phyloP scores from a whole-genome alignment of 1,140 invertebrate species.

The Delia radicum region DNA sequence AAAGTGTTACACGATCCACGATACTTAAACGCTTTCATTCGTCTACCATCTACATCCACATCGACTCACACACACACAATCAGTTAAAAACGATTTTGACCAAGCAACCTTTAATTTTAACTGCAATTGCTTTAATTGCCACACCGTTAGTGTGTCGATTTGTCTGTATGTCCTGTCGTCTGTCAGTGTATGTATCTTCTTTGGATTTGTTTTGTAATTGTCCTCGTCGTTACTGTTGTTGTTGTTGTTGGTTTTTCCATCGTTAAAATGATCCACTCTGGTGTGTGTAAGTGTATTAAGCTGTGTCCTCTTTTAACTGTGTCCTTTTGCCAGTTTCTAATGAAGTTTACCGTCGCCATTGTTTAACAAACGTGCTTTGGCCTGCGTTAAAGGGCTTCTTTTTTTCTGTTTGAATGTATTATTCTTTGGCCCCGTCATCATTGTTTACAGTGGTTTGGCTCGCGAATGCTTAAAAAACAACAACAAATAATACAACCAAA shows the following conservation, averaged over 20 bases:
- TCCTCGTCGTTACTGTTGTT: not conserved
- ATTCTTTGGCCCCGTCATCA: slow-evolving; percentile 1
- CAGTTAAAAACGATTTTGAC: not conserved
- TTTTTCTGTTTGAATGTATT: not conserved
- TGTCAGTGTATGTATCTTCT: not conserved
- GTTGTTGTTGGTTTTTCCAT: not conserved
- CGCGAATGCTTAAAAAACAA: slow-evolving; percentile 3
- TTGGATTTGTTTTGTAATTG: not conserved
- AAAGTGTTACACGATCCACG: slow-evolving; percentile 15
- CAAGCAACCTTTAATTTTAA: slow-evolving; percentile 7
- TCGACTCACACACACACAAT: not conserved
- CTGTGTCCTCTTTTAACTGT: slow-evolving; percentile 11
- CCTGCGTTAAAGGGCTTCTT: slow-evolving; percentile 14
- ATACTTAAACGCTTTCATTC: slow-evolving; percentile 9
- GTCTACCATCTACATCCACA: not conserved
- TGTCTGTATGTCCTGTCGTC: not conserved
- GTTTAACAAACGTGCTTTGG: slow-evolving; percentile 23
- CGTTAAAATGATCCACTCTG: not conserved
- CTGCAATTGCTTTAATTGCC: slow-evolving; percentile 11
- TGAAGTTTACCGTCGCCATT: slow-evolving; percentile 23
- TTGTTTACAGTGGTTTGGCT: slow-evolving; percentile 23
- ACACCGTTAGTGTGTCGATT: slow-evolving; percentile 1
- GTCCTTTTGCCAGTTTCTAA: slow-evolving; percentile 23
- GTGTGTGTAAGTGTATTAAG: not conserved
- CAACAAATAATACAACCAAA: not conserved